Conservation (phyloP, 1,140 invertebrate genomes). For the Tetraneura akinire region DNA sequence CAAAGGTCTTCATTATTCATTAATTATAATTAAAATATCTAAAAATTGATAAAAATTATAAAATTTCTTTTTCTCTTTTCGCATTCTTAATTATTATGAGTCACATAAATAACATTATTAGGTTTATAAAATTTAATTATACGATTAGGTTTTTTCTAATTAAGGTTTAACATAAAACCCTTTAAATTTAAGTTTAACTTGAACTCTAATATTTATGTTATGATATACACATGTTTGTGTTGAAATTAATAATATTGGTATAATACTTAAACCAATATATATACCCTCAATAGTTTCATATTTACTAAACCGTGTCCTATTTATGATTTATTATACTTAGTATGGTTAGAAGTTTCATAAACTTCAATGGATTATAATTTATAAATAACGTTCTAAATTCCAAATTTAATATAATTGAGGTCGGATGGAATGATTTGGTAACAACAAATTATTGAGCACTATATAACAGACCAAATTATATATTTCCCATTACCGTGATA, state of each 20-base stretch:
- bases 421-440: neutral
- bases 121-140: no score
- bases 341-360: neutral
- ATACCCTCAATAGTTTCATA: neutral
- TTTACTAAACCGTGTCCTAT: neutral
- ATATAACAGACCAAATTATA: slow-evolving; percentile 1
- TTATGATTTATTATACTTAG: neutral
- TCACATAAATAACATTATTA: no score
- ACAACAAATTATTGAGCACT: no score
- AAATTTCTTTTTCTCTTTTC: no score
- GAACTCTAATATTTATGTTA: no score
- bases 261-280: neutral
- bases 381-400: neutral
- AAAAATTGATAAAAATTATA: no score
- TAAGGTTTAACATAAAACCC: no score
- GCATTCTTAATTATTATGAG: no score
- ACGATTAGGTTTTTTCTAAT: no score
- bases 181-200: no score
- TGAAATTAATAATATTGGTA: neutral
- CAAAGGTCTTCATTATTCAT: no score
- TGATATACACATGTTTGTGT: neutral
- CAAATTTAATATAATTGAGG: neutral
- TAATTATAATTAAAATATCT: no score
- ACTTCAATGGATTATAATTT: neutral
- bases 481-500: neutral